Conservation (phyloP, 2,888 invertebrate species). For the Spodoptera littoralis region DNA sequence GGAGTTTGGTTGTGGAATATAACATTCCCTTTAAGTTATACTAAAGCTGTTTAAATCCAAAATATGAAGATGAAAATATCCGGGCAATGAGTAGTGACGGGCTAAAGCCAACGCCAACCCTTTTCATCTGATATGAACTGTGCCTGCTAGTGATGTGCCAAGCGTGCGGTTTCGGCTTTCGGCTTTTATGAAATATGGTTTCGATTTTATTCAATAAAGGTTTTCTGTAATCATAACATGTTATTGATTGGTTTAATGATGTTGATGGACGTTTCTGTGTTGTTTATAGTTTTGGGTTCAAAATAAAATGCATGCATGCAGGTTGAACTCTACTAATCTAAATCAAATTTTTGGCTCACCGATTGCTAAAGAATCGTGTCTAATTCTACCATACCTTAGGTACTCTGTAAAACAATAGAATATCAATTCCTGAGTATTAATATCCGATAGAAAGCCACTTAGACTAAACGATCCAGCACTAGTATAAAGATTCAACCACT, state of each 20-base stretch:
- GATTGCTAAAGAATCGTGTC: too few relatives aligned
- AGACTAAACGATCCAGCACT: too few relatives aligned
- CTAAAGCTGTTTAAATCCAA: conserved; percentile 32
- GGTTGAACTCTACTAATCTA: too few relatives aligned
- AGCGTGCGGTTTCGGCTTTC: conserved; percentile 31
- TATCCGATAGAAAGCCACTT: too few relatives aligned
- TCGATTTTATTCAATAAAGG: conserved; percentile 3
- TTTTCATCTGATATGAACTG: conserved; percentile 51
- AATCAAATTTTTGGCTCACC: too few relatives aligned
- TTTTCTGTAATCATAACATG: conserved; percentile 1
- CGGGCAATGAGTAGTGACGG: conserved; percentile 50
- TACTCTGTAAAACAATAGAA: too few relatives aligned
- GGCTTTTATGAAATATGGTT: conserved; percentile 15
- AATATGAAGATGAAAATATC: conserved; percentile 49
- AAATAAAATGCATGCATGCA: too few relatives aligned
- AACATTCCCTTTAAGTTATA: conserved; percentile 20
- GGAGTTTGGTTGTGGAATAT: background rate
- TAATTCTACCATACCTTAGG: too few relatives aligned
- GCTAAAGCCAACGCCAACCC: conserved; percentile 45
- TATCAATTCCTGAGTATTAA: too few relatives aligned
- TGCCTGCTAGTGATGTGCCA: conserved; percentile 37
- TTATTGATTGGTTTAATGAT: background rate
- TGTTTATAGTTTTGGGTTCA: too few relatives aligned
- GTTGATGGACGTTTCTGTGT: too few relatives aligned
- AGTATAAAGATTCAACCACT: background rate